Evolutionary conservation across 2,797 vertebrate species (phyloP).

Genomic region (Gallinago solitaria): DNA sequence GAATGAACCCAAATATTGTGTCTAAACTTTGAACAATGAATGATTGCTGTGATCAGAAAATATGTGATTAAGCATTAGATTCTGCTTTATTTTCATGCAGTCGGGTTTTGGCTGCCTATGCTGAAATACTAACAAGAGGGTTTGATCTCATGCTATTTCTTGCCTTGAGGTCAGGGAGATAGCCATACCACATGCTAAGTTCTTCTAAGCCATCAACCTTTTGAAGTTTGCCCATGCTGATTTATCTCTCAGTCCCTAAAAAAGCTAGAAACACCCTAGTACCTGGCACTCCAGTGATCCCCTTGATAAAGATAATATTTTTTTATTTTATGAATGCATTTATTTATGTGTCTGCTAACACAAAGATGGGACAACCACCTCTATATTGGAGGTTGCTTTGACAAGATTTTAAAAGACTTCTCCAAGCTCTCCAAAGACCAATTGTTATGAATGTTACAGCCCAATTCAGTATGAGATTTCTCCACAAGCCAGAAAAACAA

Average conservation of each 20-base stretch:
- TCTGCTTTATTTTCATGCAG: conserved; percentile 20
- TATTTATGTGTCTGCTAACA: conserved; percentile 11
- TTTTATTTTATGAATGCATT: conserved; percentile 5
- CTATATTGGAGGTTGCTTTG: not conserved
- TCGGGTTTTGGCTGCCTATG: not conserved
- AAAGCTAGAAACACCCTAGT: not conserved
- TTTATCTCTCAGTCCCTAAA: not conserved
- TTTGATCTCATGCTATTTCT: conserved; percentile 38
- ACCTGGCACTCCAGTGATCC: not conserved
- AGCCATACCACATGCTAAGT: conserved; percentile 26
- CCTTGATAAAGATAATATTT: not conserved
- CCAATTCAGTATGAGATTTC: not conserved
- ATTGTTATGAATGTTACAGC: not conserved
- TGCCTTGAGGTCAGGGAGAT: conserved; percentile 33
- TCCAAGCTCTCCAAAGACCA: conserved; percentile 6
- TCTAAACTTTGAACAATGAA: conserved; percentile 1
- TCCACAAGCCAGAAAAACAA: not conserved
- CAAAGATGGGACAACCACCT: not conserved
- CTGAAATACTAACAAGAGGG: conserved; percentile 19
- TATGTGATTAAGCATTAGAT: not conserved
- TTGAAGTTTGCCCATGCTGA: conserved; percentile 38
- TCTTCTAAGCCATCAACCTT: conserved; percentile 38
- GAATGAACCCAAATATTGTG: not conserved
- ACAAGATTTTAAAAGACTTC: not conserved
- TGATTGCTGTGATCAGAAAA: conserved; percentile 7